Base-by-base conservation (phyloP, 2,888 invertebrate genomes). In the Bhutanitis thaidina region DNA sequence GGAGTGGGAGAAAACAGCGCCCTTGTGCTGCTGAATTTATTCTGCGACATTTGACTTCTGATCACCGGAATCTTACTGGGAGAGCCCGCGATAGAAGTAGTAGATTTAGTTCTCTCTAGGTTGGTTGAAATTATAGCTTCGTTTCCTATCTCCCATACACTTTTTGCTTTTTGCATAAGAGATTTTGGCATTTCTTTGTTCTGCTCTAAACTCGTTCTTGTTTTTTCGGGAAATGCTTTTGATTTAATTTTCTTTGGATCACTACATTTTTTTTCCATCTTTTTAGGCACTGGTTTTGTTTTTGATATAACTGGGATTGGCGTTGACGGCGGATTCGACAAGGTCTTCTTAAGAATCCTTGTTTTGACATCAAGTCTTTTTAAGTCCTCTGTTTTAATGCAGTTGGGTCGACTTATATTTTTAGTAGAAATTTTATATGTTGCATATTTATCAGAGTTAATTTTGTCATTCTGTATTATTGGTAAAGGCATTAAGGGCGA, bases 21-120 rank as follows among this genome's bases (percentile, higher is more conserved):
- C 69, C 90, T 79, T 20, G 90, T 86, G 61, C 88, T 90, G 62
- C 83, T 89, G 61, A 90, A 89, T 64, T 88, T 90, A 58, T 80
- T 80, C 43, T 81, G 87, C 55, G 87, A 78, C 80, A 88, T 82
- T 68, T 89, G 89, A 75, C 89, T 83, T 74, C 90, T 86, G 65
- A 90, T 89, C 83, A 92, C 90, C 69, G 92, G 92, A 77, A 92
- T 92, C 83, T 91, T 91, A 70, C 92, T 92, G 43, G 90, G 89
- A 81, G 91, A 91, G 62, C 90, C 86, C 79, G 90, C 78, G 81
- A 90, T 89, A 88, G 88, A 89, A 82, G 88, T 88, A 39, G 81
- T 83, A 45, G 90, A 90, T 65, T 75, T 86, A 25, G 90, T 90
- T 65, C 90, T 81, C 67, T 90, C 89, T 63, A 90, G 73, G 61